Base-by-base conservation (phyloP, 64 coral and sea anemone species). In the Montipora foliosa region DNA sequence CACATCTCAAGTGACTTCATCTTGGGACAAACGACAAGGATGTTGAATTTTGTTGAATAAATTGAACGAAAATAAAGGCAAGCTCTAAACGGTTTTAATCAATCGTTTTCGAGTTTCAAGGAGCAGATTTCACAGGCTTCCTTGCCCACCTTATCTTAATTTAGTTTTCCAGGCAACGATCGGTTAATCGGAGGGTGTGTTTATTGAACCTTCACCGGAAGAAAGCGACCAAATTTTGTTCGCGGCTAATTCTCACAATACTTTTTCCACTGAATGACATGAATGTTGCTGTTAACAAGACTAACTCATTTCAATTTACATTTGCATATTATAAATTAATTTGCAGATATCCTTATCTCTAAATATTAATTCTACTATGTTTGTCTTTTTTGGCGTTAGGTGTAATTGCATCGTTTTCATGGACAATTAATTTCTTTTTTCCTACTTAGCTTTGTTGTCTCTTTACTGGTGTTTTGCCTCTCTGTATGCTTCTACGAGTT, bases 271-370 rank as follows among this genome's bases (percentile, higher is more conserved):
- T 37, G 37, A 37, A 37, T 37, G 37, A 37, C 37, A 14, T 14
- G 62, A 67, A 67, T 67, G 62, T 67, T 17, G 62, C 15, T 17
- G 4, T 13, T 67, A 14, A 4, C 4, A 67, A 67, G 62, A 82
- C 45, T 47, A 84, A 84, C 62, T 19, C 62, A 49, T 17, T 69
- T 2, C 10, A 49, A 85, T 85, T 49, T 71, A 85, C 64, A 85
- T 85, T 69, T 70, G 47, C 66, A 50, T 85, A 20, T 85, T 12
- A 50, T 67, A 50, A 62, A 70, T 49, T 64, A 48, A 85, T 49
- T 69, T 70, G 61, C 8, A 71, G 60, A 84, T 68, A 14, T 49
- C 70, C 4, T 85, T 46, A 49, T 48, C 45, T 44, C 45, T 85
- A 12, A 49, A 62, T 57, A 3, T 44, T 64, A 7, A 44, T 20